Base-by-base conservation (phyloP, 2,113 vertebrate species). In the Prionailurus viverrinus region DNA sequence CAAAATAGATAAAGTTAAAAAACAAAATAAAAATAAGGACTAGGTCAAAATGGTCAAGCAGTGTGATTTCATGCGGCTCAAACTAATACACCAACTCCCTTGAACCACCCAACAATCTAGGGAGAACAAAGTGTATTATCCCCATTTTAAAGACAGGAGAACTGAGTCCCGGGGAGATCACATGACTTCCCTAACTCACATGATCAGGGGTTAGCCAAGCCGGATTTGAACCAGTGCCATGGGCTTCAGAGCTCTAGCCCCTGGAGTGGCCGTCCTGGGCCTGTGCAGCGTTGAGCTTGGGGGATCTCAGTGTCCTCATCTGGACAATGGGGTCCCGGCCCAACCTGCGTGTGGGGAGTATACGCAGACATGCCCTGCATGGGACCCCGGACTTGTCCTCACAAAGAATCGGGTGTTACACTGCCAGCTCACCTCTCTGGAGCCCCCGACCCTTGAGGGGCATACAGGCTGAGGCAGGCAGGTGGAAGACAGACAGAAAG, bases 381-480 rank as follows among this genome's bases (percentile, higher is more conserved):
- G 1, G n/a, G 1, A 7, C 41, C 68, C 68, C 9, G 7, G 61
- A 25, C 65, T 8, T 25, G 18, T 63, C 53, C 68, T 79, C 69
- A 3, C 4, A 1, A 65, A 33, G 71, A 29, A 16, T 3, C 4
- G 58, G 76, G 25, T 5, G 14, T n/a, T 53, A 5, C 29, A 0
- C 21, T 36, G 16, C 69, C 83, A 36, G 66, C 79, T 92, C 63
- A 58, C 55, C 18, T 55, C 48, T 63, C 31, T 2, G 19, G 63
- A 88, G 85, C 33, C 85, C 73, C 73, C 53, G 89, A 90, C 53
- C 80, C 79, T 53, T 2, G 23, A 3, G 19, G 89, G 66, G 25
- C 55, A 63, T 39, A 13, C 71, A 94, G 93, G 97, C 95, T 3
- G 4, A 91, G 92, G 95, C 94, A 95, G 66, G 89, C 78, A 80